These are phyloP conservation scores for Corynorhinus townsendii DNA, from an alignment of 2,113 vertebrate genomes.

Conservation along the genomic window DNA sequence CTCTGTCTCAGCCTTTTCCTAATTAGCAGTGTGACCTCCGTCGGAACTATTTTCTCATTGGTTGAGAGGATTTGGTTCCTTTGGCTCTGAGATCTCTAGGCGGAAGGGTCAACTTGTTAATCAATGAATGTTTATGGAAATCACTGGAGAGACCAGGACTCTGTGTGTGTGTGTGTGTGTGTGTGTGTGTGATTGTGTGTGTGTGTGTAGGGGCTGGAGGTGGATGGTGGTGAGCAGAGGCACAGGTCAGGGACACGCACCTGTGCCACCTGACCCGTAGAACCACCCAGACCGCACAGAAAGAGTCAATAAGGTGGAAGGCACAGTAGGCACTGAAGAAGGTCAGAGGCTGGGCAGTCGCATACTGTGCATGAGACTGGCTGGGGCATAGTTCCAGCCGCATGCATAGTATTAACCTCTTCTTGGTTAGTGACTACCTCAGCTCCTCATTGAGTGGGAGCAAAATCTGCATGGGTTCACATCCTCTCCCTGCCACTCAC, in stretches of 20 bases:
- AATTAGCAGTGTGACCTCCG: not conserved
- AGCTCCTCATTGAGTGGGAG: not conserved
- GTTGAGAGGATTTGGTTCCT: not conserved
- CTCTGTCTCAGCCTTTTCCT: not conserved
- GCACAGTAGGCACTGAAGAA: not conserved
- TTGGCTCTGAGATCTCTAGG: not conserved
- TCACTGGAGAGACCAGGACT: not conserved
- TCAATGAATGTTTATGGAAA: not conserved
- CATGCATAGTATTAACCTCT: not conserved
- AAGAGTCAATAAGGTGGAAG: not conserved
- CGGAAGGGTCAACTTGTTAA: not conserved
- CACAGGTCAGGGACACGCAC: not conserved
- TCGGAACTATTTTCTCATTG: not conserved
- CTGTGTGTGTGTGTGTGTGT: not conserved
- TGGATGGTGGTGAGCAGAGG: not conserved
- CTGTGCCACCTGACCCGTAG: not conserved
- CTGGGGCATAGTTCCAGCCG: not conserved
- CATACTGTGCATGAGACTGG: too few species aligned
- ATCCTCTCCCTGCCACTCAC: not conserved
- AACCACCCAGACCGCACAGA: not conserved
- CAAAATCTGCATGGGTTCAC: not conserved
- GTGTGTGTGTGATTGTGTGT: not conserved
- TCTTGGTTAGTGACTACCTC: not conserved
- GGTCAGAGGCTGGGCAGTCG: not conserved
- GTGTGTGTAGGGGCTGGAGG: too few species aligned